Conservation (phyloP, 2,797 vertebrate species). For the Diplodus puntazzo region DNA sequence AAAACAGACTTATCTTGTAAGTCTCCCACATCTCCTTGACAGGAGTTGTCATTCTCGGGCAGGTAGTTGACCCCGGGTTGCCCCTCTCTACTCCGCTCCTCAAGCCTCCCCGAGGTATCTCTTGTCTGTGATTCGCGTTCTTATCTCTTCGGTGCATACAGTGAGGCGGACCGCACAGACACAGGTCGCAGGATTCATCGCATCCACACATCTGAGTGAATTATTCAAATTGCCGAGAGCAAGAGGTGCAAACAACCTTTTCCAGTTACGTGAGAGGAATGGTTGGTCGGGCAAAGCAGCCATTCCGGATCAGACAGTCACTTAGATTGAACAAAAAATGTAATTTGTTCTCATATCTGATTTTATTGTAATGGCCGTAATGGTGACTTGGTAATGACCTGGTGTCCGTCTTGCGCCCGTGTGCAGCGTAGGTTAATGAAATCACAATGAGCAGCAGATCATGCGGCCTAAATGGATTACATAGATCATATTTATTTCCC, state of each 20-base stretch:
- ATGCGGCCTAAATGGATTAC: constrained; percentile 61
- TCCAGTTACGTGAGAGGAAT: constrained; percentile 60
- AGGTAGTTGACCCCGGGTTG: constrained; percentile 70
- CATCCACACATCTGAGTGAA: constrained; percentile 77
- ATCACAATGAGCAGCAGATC: constrained; percentile 54
- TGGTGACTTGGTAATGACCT: constrained; percentile 60
- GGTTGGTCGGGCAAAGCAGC: constrained; percentile 37
- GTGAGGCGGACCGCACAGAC: constrained; percentile 66
- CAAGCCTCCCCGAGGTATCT: constrained; percentile 65
- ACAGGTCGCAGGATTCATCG: constrained; percentile 73
- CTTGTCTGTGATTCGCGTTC: constrained; percentile 70
- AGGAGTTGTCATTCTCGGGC: constrained; percentile 65
- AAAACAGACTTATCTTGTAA: constrained; percentile 61
- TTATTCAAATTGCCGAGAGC: constrained; percentile 82
- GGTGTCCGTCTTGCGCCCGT: constrained; percentile 43
- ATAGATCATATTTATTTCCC: constrained; percentile 62
- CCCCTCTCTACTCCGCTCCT: constrained; percentile 50
- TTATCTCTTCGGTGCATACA: constrained; percentile 78
- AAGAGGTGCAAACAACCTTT: constrained; percentile 61
- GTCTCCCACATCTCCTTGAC: constrained; percentile 63
- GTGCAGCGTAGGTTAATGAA: constrained; percentile 60
- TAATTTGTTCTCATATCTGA: constrained; percentile 72
- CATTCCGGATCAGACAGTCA: constrained; percentile 46
- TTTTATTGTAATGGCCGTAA: constrained; percentile 64
- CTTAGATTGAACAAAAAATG: constrained; percentile 60